phyloP scores from a whole-genome alignment of 30 jellyfish, hydroid and myxozoan species.

The Rhopilema esculentum region DNA sequence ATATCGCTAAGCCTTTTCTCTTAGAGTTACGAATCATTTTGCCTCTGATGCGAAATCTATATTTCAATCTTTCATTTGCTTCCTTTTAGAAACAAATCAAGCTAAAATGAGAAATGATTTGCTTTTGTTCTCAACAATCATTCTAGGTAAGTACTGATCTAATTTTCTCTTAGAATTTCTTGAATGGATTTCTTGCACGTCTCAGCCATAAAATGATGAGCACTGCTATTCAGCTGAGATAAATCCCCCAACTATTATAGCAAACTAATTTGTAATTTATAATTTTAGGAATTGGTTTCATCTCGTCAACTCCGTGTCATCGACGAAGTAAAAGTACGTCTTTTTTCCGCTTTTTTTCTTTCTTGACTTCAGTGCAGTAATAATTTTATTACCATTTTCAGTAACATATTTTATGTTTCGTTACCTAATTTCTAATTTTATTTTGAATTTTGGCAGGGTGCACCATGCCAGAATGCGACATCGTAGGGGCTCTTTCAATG shows the following conservation, averaged over 20 bases:
- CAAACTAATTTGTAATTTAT: no score
- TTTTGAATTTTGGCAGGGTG: slow-evolving; percentile 71
- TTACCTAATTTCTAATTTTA: no score
- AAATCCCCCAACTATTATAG: no score
- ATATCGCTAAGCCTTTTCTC: no score
- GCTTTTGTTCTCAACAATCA: neutral
- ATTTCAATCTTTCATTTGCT: neutral
- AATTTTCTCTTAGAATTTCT: no score
- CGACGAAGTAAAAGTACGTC: slow-evolving; percentile 55
- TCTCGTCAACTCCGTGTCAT: slow-evolving; percentile 27
- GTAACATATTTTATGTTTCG: no score
- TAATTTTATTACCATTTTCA: neutral
- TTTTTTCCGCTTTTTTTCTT: neutral
- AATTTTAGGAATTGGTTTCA: neutral
- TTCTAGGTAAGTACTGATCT: neutral
- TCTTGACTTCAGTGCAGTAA: neutral
- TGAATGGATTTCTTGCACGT: no score
- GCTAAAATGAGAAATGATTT: neutral
- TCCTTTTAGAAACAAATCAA: neutral
- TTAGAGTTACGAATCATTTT: no score
- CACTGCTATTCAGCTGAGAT: neutral
- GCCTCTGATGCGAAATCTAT: no score
- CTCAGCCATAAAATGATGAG: no score
- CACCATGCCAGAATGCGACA: slow-evolving; percentile 95
- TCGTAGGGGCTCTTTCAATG: slow-evolving; percentile 84